Evolutionary conservation across 2,888 invertebrate species (phyloP).

Genomic region (Meandrusa payeni): DNA sequence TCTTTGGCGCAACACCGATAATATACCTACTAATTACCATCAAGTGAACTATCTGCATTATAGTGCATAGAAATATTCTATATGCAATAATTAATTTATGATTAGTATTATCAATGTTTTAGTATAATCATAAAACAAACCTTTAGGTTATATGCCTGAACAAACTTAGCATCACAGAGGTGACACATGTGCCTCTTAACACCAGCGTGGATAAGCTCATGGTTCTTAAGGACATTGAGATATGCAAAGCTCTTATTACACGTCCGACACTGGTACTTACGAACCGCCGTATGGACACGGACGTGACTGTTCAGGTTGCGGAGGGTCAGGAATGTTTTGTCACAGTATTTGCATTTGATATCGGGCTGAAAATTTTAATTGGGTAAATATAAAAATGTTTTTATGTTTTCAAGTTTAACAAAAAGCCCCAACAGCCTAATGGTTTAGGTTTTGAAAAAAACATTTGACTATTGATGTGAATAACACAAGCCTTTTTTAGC

Average conservation of each 20-base stretch:
- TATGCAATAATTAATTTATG: too few species aligned
- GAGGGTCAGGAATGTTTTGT: slow-evolving; percentile 74
- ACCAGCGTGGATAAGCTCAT: slow-evolving; percentile 85
- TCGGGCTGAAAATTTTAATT: slow-evolving; percentile 64
- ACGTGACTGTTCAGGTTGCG: slow-evolving; percentile 82
- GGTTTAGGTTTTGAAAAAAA: too few species aligned
- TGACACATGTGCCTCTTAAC: slow-evolving; percentile 86
- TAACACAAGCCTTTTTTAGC: too few species aligned
- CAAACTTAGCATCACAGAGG: slow-evolving; percentile 82
- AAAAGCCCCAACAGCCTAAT: too few species aligned
- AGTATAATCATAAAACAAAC: slow-evolving; percentile 34
- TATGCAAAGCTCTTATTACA: slow-evolving; percentile 85
- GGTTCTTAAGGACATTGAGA: slow-evolving; percentile 85
- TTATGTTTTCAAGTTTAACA: too few species aligned
- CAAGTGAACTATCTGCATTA: too few species aligned
- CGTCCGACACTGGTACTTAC: slow-evolving; percentile 81
- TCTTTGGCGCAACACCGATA: too few species aligned
- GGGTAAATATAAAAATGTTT: too few species aligned
- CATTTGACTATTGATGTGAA: too few species aligned
- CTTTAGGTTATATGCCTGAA: slow-evolving; percentile 70
- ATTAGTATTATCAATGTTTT: background rate
- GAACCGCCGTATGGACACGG: slow-evolving; percentile 80
- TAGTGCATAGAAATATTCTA: too few species aligned
- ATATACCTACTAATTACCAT: too few species aligned
- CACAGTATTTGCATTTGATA: slow-evolving; percentile 68